Percentiles rank a stretch among this genome's conserved stretches.
These are phyloP conservation scores for Turnix velox DNA, from an alignment of 2,113 vertebrate species.

Conservation along the genomic window DNA sequence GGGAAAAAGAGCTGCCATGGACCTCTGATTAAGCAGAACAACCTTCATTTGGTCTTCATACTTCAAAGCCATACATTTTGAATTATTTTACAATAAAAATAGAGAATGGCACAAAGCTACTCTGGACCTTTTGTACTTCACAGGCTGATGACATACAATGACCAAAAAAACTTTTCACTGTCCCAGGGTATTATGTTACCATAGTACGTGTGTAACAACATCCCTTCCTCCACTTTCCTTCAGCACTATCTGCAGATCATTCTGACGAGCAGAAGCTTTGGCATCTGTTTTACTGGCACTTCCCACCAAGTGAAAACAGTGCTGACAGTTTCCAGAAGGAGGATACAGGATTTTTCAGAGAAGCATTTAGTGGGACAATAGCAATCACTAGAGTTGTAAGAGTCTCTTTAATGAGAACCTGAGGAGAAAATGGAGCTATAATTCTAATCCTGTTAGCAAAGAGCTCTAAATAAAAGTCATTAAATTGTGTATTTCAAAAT, in stretches of 20 bases:
- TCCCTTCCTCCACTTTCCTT: background rate
- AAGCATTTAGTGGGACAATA: background rate
- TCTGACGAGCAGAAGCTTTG: background rate
- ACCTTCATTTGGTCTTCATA: background rate
- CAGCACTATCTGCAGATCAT: background rate
- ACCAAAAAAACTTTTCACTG: background rate
- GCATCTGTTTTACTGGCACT: background rate
- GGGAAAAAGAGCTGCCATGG: background rate
- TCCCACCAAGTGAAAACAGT: background rate
- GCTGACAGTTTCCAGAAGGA: background rate
- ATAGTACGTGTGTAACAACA: accelerated
- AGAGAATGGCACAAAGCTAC: slow-evolving; percentile 1
- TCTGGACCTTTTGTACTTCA: background rate
- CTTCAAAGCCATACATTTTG: background rate
- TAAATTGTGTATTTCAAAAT: background rate
- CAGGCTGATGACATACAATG: background rate
- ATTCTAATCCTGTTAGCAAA: background rate
- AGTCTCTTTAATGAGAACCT: background rate
- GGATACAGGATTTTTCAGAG: background rate
- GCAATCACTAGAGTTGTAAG: background rate
- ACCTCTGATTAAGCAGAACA: background rate
- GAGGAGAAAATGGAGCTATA: background rate
- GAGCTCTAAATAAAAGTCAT: background rate
- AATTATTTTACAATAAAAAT: background rate
- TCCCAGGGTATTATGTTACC: background rate